Evolutionary conservation across 2,797 vertebrate species (phyloP).

Genomic region (Falco novaeseelandiae): DNA sequence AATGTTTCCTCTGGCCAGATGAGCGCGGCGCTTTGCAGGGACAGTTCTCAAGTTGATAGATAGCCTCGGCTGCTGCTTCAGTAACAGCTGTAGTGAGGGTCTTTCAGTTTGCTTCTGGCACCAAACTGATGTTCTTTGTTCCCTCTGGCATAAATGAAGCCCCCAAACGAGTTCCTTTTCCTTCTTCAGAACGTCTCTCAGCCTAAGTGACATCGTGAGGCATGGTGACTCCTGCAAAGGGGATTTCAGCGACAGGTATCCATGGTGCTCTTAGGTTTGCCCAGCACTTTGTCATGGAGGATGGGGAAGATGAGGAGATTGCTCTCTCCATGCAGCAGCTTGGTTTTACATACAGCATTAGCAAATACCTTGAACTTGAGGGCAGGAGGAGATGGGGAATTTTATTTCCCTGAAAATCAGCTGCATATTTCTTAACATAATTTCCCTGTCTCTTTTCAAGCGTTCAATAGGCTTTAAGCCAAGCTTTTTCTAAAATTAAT

Average conservation of each 20-base stretch:
- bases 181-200: not conserved
- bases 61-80: not conserved
- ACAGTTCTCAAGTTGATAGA: not conserved
- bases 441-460: not conserved
- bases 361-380: not conserved
- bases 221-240: fast-evolving
- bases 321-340: not conserved
- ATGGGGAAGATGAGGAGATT: not conserved
- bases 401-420: not conserved
- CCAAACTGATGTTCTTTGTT: not conserved
- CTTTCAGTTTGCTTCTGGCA: not conserved
- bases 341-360: not conserved
- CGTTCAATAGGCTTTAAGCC: not conserved
- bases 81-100: not conserved
- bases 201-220: not conserved
- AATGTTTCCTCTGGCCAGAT: not conserved
- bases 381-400: not conserved
- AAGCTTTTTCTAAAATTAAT: not conserved
- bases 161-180: not conserved
- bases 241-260: fast-evolving
- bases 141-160: not conserved
- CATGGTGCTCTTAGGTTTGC: not conserved
- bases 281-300: not conserved
- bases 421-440: not conserved
- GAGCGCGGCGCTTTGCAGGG: not conserved